Evolutionary conservation across 2,797 vertebrate species (phyloP).

Genomic region (Erithacus rubecula): DNA sequence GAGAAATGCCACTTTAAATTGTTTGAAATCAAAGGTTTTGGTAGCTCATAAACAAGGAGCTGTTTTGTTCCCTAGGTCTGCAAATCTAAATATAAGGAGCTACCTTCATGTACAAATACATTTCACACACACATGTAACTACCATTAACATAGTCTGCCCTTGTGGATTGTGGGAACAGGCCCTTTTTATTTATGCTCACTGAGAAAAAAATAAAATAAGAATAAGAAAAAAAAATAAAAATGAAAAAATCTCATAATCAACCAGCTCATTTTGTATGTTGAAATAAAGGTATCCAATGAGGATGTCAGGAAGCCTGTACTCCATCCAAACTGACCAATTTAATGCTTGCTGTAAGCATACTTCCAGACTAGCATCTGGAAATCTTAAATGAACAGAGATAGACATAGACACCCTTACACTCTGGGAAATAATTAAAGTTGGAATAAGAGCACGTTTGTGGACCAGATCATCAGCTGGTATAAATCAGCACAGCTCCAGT

Average conservation of each 20-base stretch:
- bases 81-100: slow-evolving; percentile 16
- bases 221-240: background rate
- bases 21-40: slow-evolving; percentile 56
- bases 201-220: background rate
- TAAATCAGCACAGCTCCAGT: slow-evolving; percentile 37
- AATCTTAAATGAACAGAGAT: slow-evolving; percentile 53
- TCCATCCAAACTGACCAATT: slow-evolving; percentile 35
- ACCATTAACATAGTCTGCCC: background rate
- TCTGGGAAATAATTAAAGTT: slow-evolving; percentile 46
- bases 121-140: background rate
- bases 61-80: slow-evolving; percentile 15
- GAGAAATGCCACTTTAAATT: slow-evolving; percentile 55
- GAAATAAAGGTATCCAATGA: slow-evolving; percentile 9
- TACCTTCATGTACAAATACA: background rate
- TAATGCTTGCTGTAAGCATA: slow-evolving; percentile 14
- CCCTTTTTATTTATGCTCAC: background rate
- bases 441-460: slow-evolving; percentile 38
- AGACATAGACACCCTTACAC: slow-evolving; percentile 28
- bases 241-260: background rate
- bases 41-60: slow-evolving; percentile 35
- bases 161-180: background rate
- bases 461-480: slow-evolving; percentile 51
- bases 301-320: slow-evolving; percentile 14
- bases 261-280: background rate
- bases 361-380: slow-evolving; percentile 59